Conservation (phyloP, 2,888 invertebrate genomes). For the Protonemura montana region DNA sequence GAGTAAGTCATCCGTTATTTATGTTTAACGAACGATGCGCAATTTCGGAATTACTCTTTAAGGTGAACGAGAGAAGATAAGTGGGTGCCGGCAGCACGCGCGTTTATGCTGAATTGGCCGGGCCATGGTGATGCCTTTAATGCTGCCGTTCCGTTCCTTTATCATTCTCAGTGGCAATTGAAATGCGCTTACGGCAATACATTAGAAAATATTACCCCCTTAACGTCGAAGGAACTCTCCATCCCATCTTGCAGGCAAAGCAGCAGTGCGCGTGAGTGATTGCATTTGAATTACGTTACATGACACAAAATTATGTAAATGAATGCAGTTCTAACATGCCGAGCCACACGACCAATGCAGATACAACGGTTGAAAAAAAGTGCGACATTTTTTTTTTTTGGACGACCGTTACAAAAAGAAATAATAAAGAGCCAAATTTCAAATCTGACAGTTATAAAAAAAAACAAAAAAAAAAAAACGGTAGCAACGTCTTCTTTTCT, state of each 20-base stretch:
- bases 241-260: too few species aligned
- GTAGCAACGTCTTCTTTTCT: background rate
- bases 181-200: background rate
- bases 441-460: background rate
- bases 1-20: slow-evolving; percentile 7
- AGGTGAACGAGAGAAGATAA: background rate
- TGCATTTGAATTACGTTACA: background rate
- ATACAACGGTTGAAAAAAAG: background rate
- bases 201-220: too few species aligned
- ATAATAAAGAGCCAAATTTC: background rate
- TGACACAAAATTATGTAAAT: background rate
- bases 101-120: background rate
- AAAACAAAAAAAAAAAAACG: background rate
- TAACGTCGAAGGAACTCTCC: too few species aligned
- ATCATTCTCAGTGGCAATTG: background rate
- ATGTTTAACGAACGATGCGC: background rate
- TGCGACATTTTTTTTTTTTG: background rate
- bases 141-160: background rate
- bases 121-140: background rate
- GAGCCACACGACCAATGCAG: background rate
- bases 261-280: background rate
- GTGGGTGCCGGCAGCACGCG: background rate
- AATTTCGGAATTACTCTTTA: background rate
- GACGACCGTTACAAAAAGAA: background rate
- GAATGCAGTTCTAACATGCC: background rate